A percentile compares a stretch with the other conserved stretches of the same genome.
phyloP scores from a whole-genome alignment of 1,140 invertebrate species.

The Lasioglossum baleicum region DNA sequence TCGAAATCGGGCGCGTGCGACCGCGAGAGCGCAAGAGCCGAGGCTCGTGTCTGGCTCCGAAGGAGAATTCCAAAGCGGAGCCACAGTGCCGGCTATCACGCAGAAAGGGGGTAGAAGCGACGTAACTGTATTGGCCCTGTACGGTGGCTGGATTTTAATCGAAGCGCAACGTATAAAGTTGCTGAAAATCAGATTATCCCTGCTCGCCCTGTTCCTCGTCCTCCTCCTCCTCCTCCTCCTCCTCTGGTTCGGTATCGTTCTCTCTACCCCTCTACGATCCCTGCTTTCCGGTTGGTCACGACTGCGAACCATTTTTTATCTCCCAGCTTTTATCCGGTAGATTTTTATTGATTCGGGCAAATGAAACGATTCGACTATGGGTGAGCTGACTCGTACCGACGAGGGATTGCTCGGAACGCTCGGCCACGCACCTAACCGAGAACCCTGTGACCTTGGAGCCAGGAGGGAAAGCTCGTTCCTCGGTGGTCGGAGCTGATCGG shows the following conservation, averaged over 20 bases:
- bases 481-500: neutral
- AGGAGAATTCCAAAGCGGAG: neutral
- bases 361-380: conserved; percentile 31
- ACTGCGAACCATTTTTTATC: conserved; percentile 55
- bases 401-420: too few species aligned
- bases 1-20: neutral
- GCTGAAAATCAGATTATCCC: conserved; percentile 78
- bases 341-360: conserved; percentile 66
- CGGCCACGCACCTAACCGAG: too few species aligned
- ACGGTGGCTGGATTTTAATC: conserved; percentile 78
- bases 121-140: conserved; percentile 74
- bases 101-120: conserved; percentile 44
- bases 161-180: conserved; percentile 78
- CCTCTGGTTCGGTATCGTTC: conserved; percentile 15
- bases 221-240: conserved; percentile 40
- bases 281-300: conserved; percentile 42
- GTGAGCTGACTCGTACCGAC: neutral
- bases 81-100: neutral
- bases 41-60: too few species aligned
- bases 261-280: conserved; percentile 21
- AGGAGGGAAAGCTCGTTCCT: too few species aligned
- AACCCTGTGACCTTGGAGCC: too few species aligned
- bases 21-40: neutral
- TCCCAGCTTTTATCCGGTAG: conserved; percentile 52
- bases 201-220: conserved; percentile 55